Conservation (phyloP, 1,140 invertebrate genomes). For the Trichomalopsis sarcophagae region DNA sequence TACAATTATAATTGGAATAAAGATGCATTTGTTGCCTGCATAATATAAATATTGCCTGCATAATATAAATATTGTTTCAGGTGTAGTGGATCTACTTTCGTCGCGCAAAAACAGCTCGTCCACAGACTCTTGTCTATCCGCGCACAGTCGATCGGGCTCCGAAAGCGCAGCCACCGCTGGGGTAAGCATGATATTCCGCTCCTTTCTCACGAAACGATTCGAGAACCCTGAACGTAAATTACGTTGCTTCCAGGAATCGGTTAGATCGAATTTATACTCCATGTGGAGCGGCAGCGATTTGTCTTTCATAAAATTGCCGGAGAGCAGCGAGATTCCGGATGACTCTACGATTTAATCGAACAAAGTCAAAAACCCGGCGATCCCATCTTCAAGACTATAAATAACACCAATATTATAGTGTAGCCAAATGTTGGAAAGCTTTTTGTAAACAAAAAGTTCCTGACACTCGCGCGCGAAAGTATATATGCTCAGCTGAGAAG, state of each 20-base stretch:
- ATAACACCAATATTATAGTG: slow-evolving; percentile 13
- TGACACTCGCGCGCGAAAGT: not conserved
- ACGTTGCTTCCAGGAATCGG: slow-evolving; percentile 65
- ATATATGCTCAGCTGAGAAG: not conserved
- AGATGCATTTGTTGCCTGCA: too few species aligned
- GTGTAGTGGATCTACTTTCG: slow-evolving; percentile 68
- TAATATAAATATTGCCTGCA: too few species aligned
- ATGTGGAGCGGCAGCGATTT: slow-evolving; percentile 77
- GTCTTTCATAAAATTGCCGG: slow-evolving; percentile 75
- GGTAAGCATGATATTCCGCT: slow-evolving; percentile 63
- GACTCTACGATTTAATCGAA: slow-evolving; percentile 52
- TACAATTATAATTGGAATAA: not conserved
- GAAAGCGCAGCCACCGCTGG: slow-evolving; percentile 73
- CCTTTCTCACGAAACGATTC: not conserved
- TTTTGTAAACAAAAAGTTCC: slow-evolving; percentile 14
- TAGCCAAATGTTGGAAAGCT: not conserved
- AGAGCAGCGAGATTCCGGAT: slow-evolving; percentile 70
- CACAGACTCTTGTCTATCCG: slow-evolving; percentile 79
- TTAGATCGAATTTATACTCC: slow-evolving; percentile 75
- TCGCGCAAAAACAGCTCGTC: slow-evolving; percentile 80
- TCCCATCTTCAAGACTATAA: not conserved
- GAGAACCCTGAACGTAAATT: not conserved
- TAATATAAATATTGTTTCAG: slow-evolving; percentile 59
- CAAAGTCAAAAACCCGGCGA: not conserved
- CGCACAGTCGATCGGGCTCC: slow-evolving; percentile 78